Evolutionary conservation across 2,113 vertebrate genomes (phyloP), one percentile per base, ranked within the genome.

Genomic region (Machaerirhynchus nigripectus): DNA sequence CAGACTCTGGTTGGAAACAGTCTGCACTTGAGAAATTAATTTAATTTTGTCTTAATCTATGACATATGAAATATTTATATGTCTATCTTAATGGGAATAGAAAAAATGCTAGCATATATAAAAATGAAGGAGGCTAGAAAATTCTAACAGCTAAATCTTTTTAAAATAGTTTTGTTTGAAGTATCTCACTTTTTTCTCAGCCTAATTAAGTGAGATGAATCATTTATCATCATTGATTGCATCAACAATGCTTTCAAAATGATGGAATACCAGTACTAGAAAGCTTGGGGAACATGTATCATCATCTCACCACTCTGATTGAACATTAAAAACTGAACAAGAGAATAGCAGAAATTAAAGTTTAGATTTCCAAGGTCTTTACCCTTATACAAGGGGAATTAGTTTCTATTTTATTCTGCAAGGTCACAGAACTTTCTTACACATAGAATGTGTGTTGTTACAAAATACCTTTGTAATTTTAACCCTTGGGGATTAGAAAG

Each of bases 151-250:
- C 31, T 63, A 80, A 93, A 68, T 79, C 5, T 20, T 47, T 71
- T 73, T 3, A 44, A 84, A 87, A 91, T 37, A 79, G 14, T 76
- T 95, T 86, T 87, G 6, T 92, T 92, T 91, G 35, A 81, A 96
- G 46, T 61, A 56, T 85, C 30, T 96, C 35, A 80, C 19, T 90
- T 91, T 79, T 86, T 93, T 27, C 35, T 80, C 22, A 30, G 5
- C 40, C 31, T 93, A 91, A 93, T 97, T 96, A 95, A 80, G 85
- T 92, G 65, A 96, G 82, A 89, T 88, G 78, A 92, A 95, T 94
- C 93, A 97, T 97, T 97, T 97, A 92, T 96, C 94, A 91, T 94
- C 87, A 93, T 94, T 84, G 91, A 97, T 95, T 94, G 24, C 84
- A 97, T 90, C 95, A 97, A 95, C 65, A 93, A 19, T 79, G 49